phyloP scores from a whole-genome alignment of 2,113 vertebrate genomes.

The Ursus arctos region DNA sequence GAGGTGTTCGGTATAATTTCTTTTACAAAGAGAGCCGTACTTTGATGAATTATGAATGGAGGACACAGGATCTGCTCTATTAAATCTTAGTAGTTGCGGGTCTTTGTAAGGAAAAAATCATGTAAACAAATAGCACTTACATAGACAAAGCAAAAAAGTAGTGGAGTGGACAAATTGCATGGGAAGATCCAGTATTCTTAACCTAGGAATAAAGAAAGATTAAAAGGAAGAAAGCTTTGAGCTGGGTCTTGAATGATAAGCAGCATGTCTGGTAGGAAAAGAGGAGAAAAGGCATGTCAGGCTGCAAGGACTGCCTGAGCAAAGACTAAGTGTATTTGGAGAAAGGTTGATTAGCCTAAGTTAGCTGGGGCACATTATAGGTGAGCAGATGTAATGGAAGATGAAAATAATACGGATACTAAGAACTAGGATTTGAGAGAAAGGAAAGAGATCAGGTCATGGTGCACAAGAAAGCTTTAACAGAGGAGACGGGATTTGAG shows the following conservation, averaged over 20 bases:
- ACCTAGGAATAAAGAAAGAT: not conserved
- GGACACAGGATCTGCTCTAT: not conserved
- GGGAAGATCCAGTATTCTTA: not conserved
- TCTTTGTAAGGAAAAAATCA: not conserved
- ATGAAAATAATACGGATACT: slow-evolving; percentile 19
- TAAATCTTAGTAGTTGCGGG: not conserved
- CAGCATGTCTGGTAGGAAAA: not conserved
- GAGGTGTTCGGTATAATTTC: not conserved
- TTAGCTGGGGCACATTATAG: not conserved
- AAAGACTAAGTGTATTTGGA: not conserved
- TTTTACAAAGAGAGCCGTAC: not conserved
- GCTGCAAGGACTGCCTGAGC: not conserved
- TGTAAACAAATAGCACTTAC: not conserved
- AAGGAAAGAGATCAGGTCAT: not conserved
- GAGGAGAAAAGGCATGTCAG: not conserved
- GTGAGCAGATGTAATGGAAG: not conserved
- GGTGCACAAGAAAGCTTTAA: not conserved
- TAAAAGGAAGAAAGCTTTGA: not conserved
- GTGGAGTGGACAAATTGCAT: not conserved
- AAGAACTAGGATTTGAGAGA: slow-evolving; percentile 33
- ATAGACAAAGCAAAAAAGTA: not conserved
- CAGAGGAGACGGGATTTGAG: slow-evolving; percentile 34
- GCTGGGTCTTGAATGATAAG: not conserved
- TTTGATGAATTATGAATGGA: not conserved
- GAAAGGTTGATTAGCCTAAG: not conserved